Evolutionary conservation across 2,797 vertebrate species (phyloP).

Genomic region (Distichodus sexfasciatus): DNA sequence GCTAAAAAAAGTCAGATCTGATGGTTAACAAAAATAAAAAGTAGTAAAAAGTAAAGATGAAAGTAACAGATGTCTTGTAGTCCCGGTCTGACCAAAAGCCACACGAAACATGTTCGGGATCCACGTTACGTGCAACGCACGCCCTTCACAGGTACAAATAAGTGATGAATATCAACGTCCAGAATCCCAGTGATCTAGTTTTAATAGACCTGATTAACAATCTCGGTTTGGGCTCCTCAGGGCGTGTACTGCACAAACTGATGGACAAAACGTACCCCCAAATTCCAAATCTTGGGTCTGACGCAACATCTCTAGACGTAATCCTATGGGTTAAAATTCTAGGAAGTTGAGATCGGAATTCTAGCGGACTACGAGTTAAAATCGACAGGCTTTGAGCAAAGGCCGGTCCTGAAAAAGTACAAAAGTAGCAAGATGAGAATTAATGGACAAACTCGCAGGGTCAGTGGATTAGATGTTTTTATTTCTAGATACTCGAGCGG

Average conservation of each 20-base stretch:
- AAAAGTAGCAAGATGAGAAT: background rate
- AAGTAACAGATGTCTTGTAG: background rate
- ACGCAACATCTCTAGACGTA: background rate
- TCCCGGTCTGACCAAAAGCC: background rate
- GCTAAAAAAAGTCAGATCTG: constrained; percentile 17
- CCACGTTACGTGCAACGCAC: constrained; percentile 37
- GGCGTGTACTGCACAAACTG: constrained; percentile 30
- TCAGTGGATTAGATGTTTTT: constrained; percentile 25
- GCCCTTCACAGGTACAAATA: constrained; percentile 45
- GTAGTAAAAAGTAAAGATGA: constrained; percentile 1
- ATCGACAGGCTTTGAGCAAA: background rate
- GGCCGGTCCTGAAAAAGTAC: background rate
- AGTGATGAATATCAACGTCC: constrained; percentile 2
- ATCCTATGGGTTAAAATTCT: constrained; percentile 16
- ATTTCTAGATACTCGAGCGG: constrained; percentile 2
- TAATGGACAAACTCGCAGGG: background rate
- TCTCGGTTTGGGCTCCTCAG: constrained; percentile 28
- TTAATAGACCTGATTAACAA: background rate
- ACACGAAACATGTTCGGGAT: constrained; percentile 28
- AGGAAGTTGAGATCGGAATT: no score
- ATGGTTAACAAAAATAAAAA: constrained; percentile 5
- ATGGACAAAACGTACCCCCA: constrained; percentile 15
- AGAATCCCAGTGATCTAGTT: background rate
- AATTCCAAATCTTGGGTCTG: constrained; percentile 35
- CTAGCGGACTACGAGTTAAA: constrained; percentile 21